Evolutionary conservation across 1,140 invertebrate species (phyloP), one percentile per base, ranked within the genome.

Genomic region (Calephelis virginiensis): DNA sequence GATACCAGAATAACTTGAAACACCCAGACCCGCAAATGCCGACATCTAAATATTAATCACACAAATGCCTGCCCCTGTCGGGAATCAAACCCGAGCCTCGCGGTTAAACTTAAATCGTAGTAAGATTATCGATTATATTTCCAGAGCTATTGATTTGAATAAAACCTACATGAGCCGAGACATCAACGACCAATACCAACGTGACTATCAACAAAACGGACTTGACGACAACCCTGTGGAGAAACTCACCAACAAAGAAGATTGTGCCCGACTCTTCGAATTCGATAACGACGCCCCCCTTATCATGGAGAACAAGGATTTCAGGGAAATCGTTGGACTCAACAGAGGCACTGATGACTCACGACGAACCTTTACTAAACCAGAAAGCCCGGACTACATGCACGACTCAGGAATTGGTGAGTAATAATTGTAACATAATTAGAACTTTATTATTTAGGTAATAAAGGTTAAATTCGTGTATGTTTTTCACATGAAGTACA

Each of bases 361-460:
- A 3, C 75, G 86, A 65, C 84, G 88, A 47, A 91, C 86, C 11
- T 90, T 91, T 73, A 80, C 84, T 6, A 91, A 91, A 68, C 81
- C 85, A 17, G 85, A 85, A 60, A 92, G 90, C 74, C 90, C 91
- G n/a, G 91, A 92, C 78, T 89, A 91, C 64, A 92, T 92, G 91
- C 89, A 86, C 73, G 91, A 91, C 76, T 91, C 91, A 72, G 91
- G 91, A 84, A 92, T 91, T 71, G 90, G 91, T 92, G 77, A 76
- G 61, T 59, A 60, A 59, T 68, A 60, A 64, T 56, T 10, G 47
- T 72, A 17, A 3, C 17, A 1, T 1, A 17, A 17, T 0, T 17
- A 17, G 17, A 17, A 17, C 17, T 17, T 17, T 17, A 17, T 17
- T 17, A 17, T 1, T 17, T 17, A 17, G 17, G 3, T 1, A 17